A percentile compares a stretch with the other conserved stretches of the same genome.
Evolutionary conservation across 2,113 vertebrate genomes (phyloP).

Genomic region (Octodon degus): DNA sequence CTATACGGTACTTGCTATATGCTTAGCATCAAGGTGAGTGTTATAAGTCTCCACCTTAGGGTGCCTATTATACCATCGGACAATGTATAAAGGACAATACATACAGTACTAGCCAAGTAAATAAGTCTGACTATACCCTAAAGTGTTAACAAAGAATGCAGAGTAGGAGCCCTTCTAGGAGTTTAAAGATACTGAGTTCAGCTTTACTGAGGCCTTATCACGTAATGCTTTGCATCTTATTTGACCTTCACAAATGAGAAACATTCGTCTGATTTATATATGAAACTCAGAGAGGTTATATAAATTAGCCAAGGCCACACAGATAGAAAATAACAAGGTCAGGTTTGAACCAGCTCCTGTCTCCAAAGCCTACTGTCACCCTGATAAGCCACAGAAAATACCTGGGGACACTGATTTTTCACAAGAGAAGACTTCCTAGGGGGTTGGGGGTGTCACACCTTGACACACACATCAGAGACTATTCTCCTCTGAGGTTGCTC

Average conservation of each 20-base stretch:
- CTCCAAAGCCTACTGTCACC: background rate
- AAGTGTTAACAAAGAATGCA: background rate
- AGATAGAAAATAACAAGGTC: background rate
- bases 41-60: background rate
- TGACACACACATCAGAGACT: background rate
- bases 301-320: background rate
- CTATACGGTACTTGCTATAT: background rate
- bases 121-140: background rate
- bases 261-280: background rate
- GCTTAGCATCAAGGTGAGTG: background rate
- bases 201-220: background rate
- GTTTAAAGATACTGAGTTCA: background rate
- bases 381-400: background rate
- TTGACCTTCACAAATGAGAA: background rate
- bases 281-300: background rate
- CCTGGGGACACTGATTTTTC: too few relatives aligned
- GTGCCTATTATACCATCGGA: background rate
- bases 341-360: background rate
- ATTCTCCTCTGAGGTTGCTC: background rate
- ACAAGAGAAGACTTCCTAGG: background rate
- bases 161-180: background rate
- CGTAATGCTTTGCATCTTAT: background rate
- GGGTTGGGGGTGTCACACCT: fast-evolving
- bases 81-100: background rate
- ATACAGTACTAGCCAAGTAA: background rate